phyloP scores from a whole-genome alignment of 2,888 invertebrate species.

The Gastrophysa polygoni region DNA sequence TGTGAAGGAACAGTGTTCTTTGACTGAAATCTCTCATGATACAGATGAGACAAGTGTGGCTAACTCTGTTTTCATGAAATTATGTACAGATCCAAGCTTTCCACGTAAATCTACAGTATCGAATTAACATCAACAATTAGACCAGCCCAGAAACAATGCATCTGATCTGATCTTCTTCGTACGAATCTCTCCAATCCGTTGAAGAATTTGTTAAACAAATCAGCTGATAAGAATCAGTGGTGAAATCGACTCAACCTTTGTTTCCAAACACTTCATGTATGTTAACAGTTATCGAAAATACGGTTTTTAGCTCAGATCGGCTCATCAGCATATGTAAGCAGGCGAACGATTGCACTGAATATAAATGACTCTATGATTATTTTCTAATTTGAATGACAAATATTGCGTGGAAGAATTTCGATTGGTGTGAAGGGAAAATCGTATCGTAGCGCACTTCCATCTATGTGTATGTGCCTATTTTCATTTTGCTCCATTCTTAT shows the following conservation, averaged over 20 bases:
- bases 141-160: not conserved
- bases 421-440: too few species aligned
- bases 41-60: too few species aligned
- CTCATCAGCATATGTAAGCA: conserved; percentile 29
- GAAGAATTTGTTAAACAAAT: conserved; percentile 1
- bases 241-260: conserved; percentile 29
- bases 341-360: conserved; percentile 26
- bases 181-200: not conserved
- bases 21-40: too few species aligned
- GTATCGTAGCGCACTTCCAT: too few species aligned
- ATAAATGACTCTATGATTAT: conserved; percentile 19
- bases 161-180: not conserved
- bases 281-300: conserved; percentile 42
- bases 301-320: conserved; percentile 31
- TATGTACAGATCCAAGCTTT: too few species aligned
- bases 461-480: too few species aligned
- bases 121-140: not conserved
- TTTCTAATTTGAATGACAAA: not conserved
- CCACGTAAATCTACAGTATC: not conserved
- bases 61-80: too few species aligned
- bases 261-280: conserved; percentile 36
- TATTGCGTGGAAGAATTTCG: not conserved
- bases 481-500: too few species aligned
- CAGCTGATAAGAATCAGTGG: conserved; percentile 15
- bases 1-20: too few species aligned